Evolutionary conservation across 92 coral and sea anemone species (phyloP), one percentile per base, ranked within the genome.

Genomic region (Heliopora coerulea): DNA sequence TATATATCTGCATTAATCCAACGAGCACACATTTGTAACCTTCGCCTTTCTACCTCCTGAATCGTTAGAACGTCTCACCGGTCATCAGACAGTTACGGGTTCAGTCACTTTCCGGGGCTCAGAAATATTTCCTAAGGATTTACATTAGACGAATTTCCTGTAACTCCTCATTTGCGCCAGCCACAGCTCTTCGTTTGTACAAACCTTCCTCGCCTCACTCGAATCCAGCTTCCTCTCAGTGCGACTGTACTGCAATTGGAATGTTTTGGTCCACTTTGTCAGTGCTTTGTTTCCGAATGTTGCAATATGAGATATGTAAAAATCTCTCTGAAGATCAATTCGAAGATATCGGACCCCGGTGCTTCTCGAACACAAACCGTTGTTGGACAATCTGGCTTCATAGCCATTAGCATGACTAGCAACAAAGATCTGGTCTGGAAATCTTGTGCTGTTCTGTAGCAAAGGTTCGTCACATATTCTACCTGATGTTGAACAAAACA

Each of bases 321-420:
- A 63, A 63, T 2, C 50, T 63, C 30, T 63, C 48, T 29, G 31
- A 3, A 63, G 48, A 35, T 63, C 52, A 24, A 63, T 49, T 63
- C 37, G 26, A 63, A 63, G 70, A 19, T 37, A 63, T 20, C 19
- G 70, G 5, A 23, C 37, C 26, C 27, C 50, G 37, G 42, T 24
- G 3, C 28, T 10, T 3, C 50, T 27, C 24, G 70, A 27, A 63
- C 70, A 63, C 70, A 49, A 63, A 37, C 70, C 48, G n/a, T 35
- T 49, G 30, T 35, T 63, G n/a, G 70, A 35, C 48, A 63, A 23
- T n/a, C 70, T 63, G 25, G 70, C 70, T 20, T 63, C 70, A 37
- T 24, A 37, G 28, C 50, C 52, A 37, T 49, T 63, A 6, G 21
- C 28, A 35, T 27, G 28, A 63, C 50, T 37, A 26, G 70, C 70